These are phyloP conservation scores for Drosophila malerkotliana DNA, from an alignment of 1,140 invertebrate species.

Conservation along the genomic window DNA sequence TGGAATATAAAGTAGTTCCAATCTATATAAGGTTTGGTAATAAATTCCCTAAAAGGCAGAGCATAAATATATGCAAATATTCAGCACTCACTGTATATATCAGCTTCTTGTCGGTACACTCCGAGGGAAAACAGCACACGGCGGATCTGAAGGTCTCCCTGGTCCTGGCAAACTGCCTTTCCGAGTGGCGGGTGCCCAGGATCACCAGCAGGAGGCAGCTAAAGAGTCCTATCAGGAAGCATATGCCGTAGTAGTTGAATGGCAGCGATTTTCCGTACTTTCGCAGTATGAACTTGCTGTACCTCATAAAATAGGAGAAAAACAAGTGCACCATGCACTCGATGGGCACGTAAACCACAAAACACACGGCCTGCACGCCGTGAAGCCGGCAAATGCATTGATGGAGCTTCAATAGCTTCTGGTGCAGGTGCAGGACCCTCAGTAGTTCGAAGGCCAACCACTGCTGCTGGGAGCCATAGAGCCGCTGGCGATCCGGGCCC, in stretches of 20 bases:
- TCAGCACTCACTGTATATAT: conserved; percentile 41
- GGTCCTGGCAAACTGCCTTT: conserved; percentile 11
- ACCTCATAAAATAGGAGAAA: conserved; percentile 52
- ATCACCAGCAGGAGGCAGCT: conserved; percentile 46
- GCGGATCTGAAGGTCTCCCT: conserved; percentile 2
- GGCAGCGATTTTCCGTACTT: background rate
- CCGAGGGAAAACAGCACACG: conserved; percentile 9
- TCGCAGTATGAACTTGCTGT: conserved; percentile 46
- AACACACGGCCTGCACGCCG: conserved; percentile 43
- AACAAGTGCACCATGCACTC: conserved; percentile 55
- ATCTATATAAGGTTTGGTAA: background rate
- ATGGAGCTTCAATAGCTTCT: conserved; percentile 35
- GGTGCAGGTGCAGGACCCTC: conserved; percentile 41
- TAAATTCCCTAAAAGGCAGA: background rate
- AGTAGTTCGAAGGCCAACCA: conserved; percentile 58
- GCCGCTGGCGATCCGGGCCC: background rate
- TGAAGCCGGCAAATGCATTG: conserved; percentile 27
- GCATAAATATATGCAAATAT: background rate
- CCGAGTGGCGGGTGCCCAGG: conserved; percentile 34
- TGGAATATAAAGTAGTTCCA: conserved; percentile 8
- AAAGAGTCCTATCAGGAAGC: conserved; percentile 20
- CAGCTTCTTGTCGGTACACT: conserved; percentile 24
- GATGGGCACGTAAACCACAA: conserved; percentile 34
- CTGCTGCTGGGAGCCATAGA: conserved; percentile 38
- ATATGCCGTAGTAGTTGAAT: conserved; percentile 9